Evolutionary conservation across 2,113 vertebrate genomes (phyloP).

Genomic region (Megaleporinus macrocephalus): DNA sequence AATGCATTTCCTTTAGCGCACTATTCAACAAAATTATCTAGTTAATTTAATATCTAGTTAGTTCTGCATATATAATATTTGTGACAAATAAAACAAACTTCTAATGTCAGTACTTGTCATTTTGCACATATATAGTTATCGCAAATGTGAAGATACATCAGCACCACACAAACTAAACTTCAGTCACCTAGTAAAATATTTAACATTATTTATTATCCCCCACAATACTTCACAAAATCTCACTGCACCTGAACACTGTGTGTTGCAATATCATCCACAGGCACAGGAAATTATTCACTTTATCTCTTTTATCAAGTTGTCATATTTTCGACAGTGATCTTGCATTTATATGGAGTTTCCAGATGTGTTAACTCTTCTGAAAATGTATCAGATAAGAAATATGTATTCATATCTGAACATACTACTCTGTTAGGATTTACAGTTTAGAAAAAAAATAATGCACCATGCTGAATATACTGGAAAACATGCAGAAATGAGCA

Average conservation of each 20-base stretch:
- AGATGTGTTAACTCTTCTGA: constrained; percentile 47
- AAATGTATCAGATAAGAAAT: constrained; percentile 67
- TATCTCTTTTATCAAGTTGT: constrained; percentile 55
- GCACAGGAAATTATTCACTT: constrained; percentile 64
- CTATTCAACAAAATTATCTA: not conserved
- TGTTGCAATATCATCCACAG: constrained; percentile 27
- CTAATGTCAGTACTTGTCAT: no score
- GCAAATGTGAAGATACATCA: no score
- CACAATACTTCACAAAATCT: not conserved
- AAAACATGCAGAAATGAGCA: no score
- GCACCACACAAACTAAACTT: no score
- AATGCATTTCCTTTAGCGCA: not conserved
- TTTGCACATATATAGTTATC: no score
- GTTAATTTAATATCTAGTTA: not conserved
- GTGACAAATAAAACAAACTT: not conserved
- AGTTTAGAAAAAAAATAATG: no score
- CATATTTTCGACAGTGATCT: constrained; percentile 47
- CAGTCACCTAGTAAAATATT: not conserved
- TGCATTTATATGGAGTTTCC: constrained; percentile 33
- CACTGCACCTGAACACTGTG: not conserved
- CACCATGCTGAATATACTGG: no score
- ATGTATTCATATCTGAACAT: constrained; percentile 57
- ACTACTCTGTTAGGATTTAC: not conserved
- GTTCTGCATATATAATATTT: no score
- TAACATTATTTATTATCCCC: not conserved